Evolutionary conservation across 2,113 vertebrate species (phyloP).

Genomic region (Pygoscelis antarcticus): DNA sequence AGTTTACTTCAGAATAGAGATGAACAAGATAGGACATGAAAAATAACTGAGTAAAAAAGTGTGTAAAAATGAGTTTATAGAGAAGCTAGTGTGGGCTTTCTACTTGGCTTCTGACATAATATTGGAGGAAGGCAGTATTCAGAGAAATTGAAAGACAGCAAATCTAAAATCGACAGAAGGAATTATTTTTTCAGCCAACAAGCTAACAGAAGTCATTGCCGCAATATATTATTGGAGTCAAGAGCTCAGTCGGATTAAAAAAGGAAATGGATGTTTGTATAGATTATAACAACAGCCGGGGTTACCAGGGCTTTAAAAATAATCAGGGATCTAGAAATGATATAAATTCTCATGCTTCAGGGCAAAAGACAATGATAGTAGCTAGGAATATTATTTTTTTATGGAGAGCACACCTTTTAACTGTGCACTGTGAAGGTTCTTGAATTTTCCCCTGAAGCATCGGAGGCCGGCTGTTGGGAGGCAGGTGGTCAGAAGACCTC

Average conservation of each 20-base stretch:
- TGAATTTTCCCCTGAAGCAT: not conserved
- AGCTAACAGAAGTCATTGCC: not conserved
- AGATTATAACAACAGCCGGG: not conserved
- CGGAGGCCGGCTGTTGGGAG: not conserved
- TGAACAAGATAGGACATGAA: slow-evolving; percentile 38
- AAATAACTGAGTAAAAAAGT: slow-evolving; percentile 6
- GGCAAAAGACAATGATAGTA: not conserved
- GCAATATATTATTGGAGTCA: not conserved
- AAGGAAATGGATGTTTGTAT: not conserved
- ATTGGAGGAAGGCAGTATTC: not conserved
- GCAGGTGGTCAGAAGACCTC: not conserved
- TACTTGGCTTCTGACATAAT: not conserved
- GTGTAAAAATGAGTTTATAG: not conserved
- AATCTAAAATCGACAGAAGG: slow-evolving; percentile 10
- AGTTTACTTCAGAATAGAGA: slow-evolving; percentile 35
- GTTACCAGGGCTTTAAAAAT: not conserved
- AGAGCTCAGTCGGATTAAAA: slow-evolving; percentile 11
- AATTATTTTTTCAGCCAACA: slow-evolving; percentile 14
- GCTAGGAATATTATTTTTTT: not conserved
- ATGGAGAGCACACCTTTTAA: not conserved
- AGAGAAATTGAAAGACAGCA: not conserved
- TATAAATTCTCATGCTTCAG: not conserved
- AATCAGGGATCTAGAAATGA: not conserved
- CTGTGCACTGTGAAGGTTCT: not conserved
- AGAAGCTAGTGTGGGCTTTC: not conserved